Evolutionary conservation across 2,797 vertebrate genomes (phyloP).

Genomic region (Ctenopoma kingsleyae): DNA sequence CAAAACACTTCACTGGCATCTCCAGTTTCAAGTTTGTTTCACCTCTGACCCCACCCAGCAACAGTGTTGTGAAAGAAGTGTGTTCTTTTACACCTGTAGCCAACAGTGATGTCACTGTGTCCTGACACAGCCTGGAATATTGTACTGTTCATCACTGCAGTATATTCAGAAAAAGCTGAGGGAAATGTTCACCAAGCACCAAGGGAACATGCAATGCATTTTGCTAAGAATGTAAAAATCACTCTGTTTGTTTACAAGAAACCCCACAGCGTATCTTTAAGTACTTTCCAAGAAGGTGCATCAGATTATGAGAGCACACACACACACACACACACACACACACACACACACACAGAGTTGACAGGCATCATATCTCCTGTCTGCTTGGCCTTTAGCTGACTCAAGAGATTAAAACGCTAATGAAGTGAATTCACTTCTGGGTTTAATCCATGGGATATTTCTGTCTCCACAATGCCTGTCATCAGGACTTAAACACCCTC

Average conservation of each 20-base stretch:
- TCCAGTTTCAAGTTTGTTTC: not conserved
- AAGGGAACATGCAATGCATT: not conserved
- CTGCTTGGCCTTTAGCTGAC: conserved; percentile 19
- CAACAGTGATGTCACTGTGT: too few species aligned
- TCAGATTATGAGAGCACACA: conserved; percentile 6
- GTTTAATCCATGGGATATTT: conserved; percentile 53
- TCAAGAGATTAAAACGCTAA: conserved; percentile 58
- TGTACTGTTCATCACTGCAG: too few species aligned
- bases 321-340: too few species aligned
- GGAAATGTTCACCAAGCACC: not conserved
- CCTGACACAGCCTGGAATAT: not conserved
- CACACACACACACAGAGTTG: not conserved
- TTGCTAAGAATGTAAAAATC: not conserved
- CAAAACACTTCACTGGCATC: not conserved
- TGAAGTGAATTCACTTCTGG: conserved; percentile 56
- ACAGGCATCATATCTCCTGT: conserved; percentile 3
- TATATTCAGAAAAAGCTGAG: too few species aligned
- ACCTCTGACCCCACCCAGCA: not conserved
- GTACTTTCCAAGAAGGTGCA: conserved; percentile 10
- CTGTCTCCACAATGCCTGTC: conserved; percentile 36
- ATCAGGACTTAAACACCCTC: conserved; percentile 34
- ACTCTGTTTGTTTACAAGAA: not conserved
- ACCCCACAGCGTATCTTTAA: not conserved
- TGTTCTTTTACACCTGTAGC: not conserved
- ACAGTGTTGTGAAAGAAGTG: not conserved